Percentiles rank a stretch among this genome's conserved stretches.
Conservation (phyloP, 2,888 invertebrate genomes). For the Andrena dorsata region DNA sequence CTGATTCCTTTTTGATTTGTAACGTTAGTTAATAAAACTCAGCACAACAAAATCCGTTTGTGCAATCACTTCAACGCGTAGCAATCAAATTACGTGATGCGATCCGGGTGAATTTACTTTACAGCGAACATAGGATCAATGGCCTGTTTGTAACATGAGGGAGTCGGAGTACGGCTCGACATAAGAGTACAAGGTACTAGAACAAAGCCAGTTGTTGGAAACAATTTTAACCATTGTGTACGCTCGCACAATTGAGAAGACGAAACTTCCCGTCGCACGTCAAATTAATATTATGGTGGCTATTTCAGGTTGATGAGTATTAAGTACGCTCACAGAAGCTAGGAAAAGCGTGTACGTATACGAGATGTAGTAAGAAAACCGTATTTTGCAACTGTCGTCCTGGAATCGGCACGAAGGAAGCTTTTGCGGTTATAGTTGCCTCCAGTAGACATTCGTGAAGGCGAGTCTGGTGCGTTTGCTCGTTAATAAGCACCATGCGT, state of each 20-base stretch:
- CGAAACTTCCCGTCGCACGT: no score
- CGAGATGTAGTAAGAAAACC: no score
- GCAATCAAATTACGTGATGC: constrained; percentile 3
- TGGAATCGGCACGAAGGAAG: no score
- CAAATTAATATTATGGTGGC: no score
- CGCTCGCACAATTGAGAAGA: neutral
- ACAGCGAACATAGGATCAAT: neutral
- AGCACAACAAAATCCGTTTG: neutral
- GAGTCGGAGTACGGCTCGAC: neutral
- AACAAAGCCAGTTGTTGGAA: neutral
- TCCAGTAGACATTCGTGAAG: no score
- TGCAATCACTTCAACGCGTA: neutral
- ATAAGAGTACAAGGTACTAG: neutral
- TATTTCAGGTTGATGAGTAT: no score
- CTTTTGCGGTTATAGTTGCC: no score
- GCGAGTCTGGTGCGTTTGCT: no score
- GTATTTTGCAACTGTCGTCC: no score
- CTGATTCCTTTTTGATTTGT: neutral
- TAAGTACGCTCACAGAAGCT: no score
- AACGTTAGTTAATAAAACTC: neutral
- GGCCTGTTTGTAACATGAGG: constrained; percentile 1
- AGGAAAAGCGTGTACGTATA: no score
- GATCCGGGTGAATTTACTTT: neutral
- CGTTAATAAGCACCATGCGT: no score
- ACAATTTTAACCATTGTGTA: neutral